Base-by-base conservation (phyloP, 1,140 invertebrate species). In the Notospermus geniculatus region DNA sequence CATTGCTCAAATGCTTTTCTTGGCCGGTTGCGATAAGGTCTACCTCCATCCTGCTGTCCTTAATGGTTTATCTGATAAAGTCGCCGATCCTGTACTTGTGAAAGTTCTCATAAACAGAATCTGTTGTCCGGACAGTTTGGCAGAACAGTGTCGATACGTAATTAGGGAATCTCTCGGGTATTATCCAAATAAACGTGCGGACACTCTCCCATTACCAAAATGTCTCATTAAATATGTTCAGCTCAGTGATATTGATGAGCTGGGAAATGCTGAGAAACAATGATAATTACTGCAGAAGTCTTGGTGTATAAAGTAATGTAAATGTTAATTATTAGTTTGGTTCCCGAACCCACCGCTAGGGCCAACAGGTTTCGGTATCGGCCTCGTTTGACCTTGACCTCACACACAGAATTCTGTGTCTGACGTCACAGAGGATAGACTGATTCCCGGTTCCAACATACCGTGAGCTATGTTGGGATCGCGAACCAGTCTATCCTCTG, bases 1-100 rank as follows among this genome's bases (percentile, higher is more conserved):
- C 46, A 4, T 50, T 5, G 46, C 46, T 50, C n/a, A 50, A 27
- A 27, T 50, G 46, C 46, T 50, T 27, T 27, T 50, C 19, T n/a
- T 50, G 5, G n/a, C 46, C 46, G 46, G 46, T 50, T 23, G 25
- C n/a, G 25, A 23, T 19, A 19, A 19, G 19, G 25, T 23, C 4
- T 27, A 23, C 9, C 46, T 23, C n/a, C 46, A 50, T 27, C 46
- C 46, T 19, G n/a, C 46, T n/a, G 46, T 50, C 46, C 9, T 50
- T 5, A 9, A 50, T n/a, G n/a, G 25, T 19, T 23, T 50, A 23
- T n/a, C 5, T 5, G 46, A 50, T 50, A 19, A 27, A 19, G n/a
- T 50, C 19, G 5, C 5, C 46, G n/a, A 50, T 50, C 46, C 19
- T 23, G 46, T 9, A 5, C 46, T 50, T 7, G 5, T 50, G 19